Percentiles rank a stretch among this genome's conserved stretches.
phyloP scores from a whole-genome alignment of 2,113 vertebrate species.

The Amphiprion ocellaris region DNA sequence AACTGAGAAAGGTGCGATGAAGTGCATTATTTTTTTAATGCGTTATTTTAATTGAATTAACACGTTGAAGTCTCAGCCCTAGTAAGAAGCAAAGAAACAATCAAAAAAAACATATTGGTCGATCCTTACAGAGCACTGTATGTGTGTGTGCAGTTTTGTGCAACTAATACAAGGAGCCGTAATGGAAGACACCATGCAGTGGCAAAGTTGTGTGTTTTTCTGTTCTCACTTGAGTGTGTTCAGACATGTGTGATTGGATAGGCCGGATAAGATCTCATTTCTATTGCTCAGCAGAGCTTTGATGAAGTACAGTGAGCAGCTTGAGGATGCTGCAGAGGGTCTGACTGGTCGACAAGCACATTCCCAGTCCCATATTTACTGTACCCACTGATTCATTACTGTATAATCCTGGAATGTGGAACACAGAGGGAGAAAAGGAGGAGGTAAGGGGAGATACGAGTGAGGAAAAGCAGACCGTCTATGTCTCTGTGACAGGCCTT shows the following conservation, averaged over 20 bases:
- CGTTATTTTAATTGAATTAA: too few relatives aligned
- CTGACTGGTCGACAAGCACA: constrained; percentile 33
- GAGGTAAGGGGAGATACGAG: constrained; percentile 9
- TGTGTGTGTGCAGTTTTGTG: constrained; percentile 12
- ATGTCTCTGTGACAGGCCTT: constrained; percentile 39
- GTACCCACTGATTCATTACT: constrained; percentile 52
- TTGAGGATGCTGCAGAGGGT: constrained; percentile 28
- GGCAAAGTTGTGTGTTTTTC: not conserved
- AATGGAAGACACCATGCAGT: constrained; percentile 25
- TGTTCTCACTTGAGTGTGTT: constrained; percentile 19
- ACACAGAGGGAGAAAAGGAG: not conserved
- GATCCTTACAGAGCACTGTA: not conserved
- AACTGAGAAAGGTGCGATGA: too few relatives aligned
- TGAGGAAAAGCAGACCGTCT: constrained; percentile 30
- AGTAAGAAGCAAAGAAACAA: too few relatives aligned
- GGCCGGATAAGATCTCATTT: constrained; percentile 53
- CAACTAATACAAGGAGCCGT: not conserved
- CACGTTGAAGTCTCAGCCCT: too few relatives aligned
- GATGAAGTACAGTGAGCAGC: constrained; percentile 12
- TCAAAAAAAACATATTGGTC: too few relatives aligned
- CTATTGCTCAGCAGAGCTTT: constrained; percentile 45
- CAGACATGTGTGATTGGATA: constrained; percentile 22
- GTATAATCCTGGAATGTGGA: constrained; percentile 42
- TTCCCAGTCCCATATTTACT: constrained; percentile 49
- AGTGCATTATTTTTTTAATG: too few relatives aligned